Percentiles rank a stretch among this genome's conserved stretches.
Conservation (phyloP, 2,797 vertebrate genomes). For the Poeciliopsis turneri region DNA sequence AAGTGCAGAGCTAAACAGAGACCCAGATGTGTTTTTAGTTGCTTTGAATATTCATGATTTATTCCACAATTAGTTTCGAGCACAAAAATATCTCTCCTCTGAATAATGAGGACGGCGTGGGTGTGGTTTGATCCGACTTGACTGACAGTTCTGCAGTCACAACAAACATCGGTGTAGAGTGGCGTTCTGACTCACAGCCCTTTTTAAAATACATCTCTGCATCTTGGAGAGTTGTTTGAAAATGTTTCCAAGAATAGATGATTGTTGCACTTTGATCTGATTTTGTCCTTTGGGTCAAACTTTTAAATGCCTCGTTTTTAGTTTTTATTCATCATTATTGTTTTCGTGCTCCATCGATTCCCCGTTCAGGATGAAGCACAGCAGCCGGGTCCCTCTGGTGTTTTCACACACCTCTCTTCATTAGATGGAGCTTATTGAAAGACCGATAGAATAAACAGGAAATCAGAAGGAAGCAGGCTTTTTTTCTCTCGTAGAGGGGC, state of each 20-base stretch:
- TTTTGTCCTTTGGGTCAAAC: slow-evolving; percentile 1
- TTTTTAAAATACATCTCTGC: slow-evolving; percentile 5
- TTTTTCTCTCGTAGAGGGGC: slow-evolving; percentile 22
- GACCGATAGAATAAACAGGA: slow-evolving; percentile 52
- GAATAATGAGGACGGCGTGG: not conserved
- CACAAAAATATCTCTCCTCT: not conserved
- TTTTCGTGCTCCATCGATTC: slow-evolving; percentile 2
- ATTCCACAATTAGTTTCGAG: slow-evolving; percentile 1
- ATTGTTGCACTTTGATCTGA: not conserved
- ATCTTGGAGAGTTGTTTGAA: not conserved
- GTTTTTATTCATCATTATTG: not conserved
- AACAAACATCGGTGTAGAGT: not conserved
- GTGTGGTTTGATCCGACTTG: not conserved
- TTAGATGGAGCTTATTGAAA: slow-evolving; percentile 47
- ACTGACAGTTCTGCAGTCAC: slow-evolving; percentile 3
- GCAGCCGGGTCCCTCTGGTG: slow-evolving; percentile 20
- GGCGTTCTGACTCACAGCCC: slow-evolving; percentile 1
- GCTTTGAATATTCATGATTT: not conserved
- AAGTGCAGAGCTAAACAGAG: not conserved
- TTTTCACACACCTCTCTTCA: slow-evolving; percentile 33
- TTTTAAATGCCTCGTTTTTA: not conserved
- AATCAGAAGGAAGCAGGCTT: slow-evolving; percentile 39
- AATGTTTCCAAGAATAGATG: not conserved
- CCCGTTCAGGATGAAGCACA: slow-evolving; percentile 18
- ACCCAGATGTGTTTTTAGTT: not conserved